Percentiles rank a stretch among this genome's conserved stretches.
These are phyloP conservation scores for Teinopalpus imperialis DNA, from an alignment of 2,888 invertebrate genomes.

Conservation along the genomic window DNA sequence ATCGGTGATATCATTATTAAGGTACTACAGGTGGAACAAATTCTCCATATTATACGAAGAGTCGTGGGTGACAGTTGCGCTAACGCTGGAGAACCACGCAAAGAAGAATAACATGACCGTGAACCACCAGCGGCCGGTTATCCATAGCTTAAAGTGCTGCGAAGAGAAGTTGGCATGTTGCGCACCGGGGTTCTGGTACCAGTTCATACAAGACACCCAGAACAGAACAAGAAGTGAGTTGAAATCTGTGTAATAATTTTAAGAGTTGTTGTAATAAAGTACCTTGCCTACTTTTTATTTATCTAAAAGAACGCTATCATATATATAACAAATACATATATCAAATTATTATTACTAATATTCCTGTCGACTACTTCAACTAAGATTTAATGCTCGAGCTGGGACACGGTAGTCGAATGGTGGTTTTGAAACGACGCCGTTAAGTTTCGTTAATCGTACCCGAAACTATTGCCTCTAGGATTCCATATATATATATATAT, in stretches of 20 bases:
- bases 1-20: constrained; percentile 94
- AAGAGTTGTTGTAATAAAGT: no score
- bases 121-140: constrained; percentile 87
- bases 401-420: no score
- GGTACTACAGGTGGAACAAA: constrained; percentile 96
- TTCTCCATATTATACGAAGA: constrained; percentile 94
- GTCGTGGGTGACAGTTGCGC: constrained; percentile 90
- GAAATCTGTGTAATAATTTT: constrained; percentile 2
- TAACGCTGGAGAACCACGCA: constrained; percentile 90
- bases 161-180: constrained; percentile 89
- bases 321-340: no score
- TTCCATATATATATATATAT: no score
- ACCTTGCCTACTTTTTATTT: no score
- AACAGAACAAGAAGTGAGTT: constrained; percentile 91
- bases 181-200: constrained; percentile 90
- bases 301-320: no score
- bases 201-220: constrained; percentile 92
- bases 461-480: no score
- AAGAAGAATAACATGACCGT: constrained; percentile 90
- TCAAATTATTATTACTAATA: no score
- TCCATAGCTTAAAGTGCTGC: constrained; percentile 89
- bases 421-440: no score
- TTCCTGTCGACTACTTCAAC: no score
- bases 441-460: no score
- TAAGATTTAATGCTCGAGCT: no score